phyloP scores from a whole-genome alignment of 2,113 vertebrate genomes.

The Pseudorhombus dupliciocellatus region DNA sequence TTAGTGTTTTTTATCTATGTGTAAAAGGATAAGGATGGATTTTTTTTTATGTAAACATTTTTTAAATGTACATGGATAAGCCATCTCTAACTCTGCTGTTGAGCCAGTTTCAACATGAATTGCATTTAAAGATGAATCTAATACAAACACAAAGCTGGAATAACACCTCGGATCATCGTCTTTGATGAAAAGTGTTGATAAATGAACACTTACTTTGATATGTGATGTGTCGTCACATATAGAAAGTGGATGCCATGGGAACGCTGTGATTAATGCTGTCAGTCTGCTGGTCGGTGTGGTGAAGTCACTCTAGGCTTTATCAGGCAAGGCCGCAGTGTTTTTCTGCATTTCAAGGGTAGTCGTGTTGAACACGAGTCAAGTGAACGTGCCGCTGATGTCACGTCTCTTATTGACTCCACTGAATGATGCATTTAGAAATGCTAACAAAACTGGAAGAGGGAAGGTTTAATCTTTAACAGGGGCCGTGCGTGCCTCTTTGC shows the following conservation, averaged over 20 bases:
- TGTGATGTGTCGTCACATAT: no score
- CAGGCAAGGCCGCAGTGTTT: constrained; percentile 1
- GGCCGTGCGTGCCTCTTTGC: constrained; percentile 10
- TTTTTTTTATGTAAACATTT: neutral
- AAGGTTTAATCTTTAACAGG: constrained; percentile 7
- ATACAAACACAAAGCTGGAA: neutral
- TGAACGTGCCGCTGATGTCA: neutral
- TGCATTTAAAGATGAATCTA: neutral
- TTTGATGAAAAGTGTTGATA: neutral
- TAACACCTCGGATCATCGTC: neutral
- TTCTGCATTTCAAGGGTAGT: constrained; percentile 9
- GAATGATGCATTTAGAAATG: neutral
- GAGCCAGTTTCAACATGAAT: neutral
- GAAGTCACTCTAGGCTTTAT: constrained; percentile 25
- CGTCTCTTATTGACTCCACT: constrained; percentile 1
- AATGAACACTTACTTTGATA: no score
- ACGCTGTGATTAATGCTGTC: constrained; percentile 45
- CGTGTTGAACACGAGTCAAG: constrained; percentile 3
- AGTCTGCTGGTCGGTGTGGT: neutral
- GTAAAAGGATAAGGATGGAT: neutral
- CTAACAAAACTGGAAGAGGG: neutral
- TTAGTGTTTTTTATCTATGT: neutral
- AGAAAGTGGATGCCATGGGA: constrained; percentile 14
- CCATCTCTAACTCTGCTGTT: neutral
- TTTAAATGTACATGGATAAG: neutral